phyloP scores from a whole-genome alignment of 2,113 vertebrate species.

The Vidua chalybeata region DNA sequence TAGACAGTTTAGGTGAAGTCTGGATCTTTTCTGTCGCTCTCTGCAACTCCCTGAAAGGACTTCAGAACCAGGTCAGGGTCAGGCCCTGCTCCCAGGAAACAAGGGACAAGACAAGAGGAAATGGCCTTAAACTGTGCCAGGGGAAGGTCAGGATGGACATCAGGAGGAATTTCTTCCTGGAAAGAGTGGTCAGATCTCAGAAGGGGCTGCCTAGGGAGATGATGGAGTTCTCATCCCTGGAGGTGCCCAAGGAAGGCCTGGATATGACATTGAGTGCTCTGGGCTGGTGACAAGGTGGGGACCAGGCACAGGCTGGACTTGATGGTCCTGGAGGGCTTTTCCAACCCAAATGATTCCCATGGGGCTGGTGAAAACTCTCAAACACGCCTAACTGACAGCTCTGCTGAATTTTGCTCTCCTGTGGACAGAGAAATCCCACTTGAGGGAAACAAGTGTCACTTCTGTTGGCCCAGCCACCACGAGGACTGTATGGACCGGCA shows the following conservation, averaged over 20 bases:
- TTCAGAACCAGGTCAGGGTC: neutral
- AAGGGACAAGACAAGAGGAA: neutral
- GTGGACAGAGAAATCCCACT: neutral
- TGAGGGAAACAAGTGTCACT: neutral
- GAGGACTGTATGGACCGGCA: neutral
- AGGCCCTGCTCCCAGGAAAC: neutral
- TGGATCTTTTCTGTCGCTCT: neutral
- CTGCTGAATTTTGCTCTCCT: neutral
- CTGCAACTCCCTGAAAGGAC: neutral
- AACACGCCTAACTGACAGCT: neutral
- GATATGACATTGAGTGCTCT: neutral
- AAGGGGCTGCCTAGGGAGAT: neutral
- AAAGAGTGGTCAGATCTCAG: neutral
- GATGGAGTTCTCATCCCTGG: neutral
- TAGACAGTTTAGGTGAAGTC: neutral
- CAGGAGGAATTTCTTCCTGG: neutral
- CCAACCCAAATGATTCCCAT: neutral
- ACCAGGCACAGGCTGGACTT: neutral
- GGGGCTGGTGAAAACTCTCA: neutral
- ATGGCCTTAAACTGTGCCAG: neutral
- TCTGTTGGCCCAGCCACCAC: neutral
- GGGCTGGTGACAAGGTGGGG: neutral
- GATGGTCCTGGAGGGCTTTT: neutral
- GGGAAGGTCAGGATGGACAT: neutral
- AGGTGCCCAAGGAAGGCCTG: neutral